Evolutionary conservation across 1,140 invertebrate species (phyloP), one percentile per base, ranked within the genome.

Genomic region (Oryctes rhinoceros): DNA sequence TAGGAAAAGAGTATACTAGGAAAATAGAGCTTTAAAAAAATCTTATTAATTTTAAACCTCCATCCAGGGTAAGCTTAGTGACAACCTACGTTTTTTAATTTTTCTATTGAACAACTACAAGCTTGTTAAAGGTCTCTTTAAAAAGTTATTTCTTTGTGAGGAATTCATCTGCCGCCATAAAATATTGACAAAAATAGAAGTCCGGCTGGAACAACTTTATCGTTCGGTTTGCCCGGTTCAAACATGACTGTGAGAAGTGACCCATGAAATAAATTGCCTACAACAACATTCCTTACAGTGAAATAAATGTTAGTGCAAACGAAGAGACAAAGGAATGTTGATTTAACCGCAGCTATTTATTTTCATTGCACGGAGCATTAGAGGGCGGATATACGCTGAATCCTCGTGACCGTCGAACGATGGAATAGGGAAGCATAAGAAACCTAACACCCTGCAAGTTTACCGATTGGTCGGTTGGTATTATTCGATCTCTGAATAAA

Each of bases 321-420:
- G 83, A 81, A 81, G 81, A 83, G 82, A 84, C 81, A 82, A 81
- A 78, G 82, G 83, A 84, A 84, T 84, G 84, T 84, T 84, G 83
- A 84, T 84, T 84, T 83, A 84, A 83, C 84, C 83, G 76, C 83
- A 49, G 82, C 84, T 83, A 84, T 84, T 84, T 84, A 84, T 84
- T 84, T 84, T 84, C 84, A 84, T 84, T 82, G 65, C 65, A 71
- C 65, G 65, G 65, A 15, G 53, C 53, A 59, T 59, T 59, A 35
- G 35, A 24, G 10, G 13, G 6, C 24, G 65, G 5, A 30, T 30
- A 30, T 24, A 67, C 62, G 62, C 24, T 10, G 49, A 20, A 59
- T 59, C 6, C 53, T 24, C 13, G 18, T 10, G 24, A 13, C 24
- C 20, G 65, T 13, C 24, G 65, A 71, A 35, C 65, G 20, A 24